Evolutionary conservation across 2,797 vertebrate genomes (phyloP).

Genomic region (Neostethus bicornis): DNA sequence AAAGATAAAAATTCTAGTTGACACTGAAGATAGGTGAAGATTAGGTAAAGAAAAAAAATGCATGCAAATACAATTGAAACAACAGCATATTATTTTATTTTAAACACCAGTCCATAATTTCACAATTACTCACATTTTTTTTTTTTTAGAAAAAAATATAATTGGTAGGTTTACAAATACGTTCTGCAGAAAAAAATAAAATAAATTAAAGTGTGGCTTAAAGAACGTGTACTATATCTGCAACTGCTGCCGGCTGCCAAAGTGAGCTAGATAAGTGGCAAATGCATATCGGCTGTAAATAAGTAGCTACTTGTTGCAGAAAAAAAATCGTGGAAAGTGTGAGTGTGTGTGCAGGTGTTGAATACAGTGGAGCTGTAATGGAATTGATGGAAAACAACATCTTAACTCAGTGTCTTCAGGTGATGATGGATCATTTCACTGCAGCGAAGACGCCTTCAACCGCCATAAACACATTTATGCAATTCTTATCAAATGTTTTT

Average conservation of each 20-base stretch:
- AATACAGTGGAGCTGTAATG: constrained; percentile 40
- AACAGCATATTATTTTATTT: constrained; percentile 24
- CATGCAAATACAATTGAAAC: too few species aligned
- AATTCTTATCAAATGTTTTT: background rate
- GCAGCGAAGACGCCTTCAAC: constrained; percentile 25
- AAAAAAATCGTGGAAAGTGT: constrained; percentile 37
- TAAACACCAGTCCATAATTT: constrained; percentile 29
- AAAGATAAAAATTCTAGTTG: too few species aligned
- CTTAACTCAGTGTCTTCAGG: constrained; percentile 17
- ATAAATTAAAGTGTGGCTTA: constrained; percentile 14
- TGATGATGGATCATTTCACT: background rate
- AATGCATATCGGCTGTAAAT: constrained; percentile 55
- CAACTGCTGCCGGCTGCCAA: constrained; percentile 18
- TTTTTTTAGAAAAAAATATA: too few species aligned
- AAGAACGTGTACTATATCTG: constrained; percentile 20
- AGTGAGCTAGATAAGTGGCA: constrained; percentile 34
- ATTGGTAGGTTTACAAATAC: constrained; percentile 22
- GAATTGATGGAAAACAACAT: constrained; percentile 32
- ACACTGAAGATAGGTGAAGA: too few species aligned
- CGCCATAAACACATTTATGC: constrained; percentile 11
- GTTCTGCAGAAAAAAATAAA: constrained; percentile 7
- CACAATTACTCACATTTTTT: constrained; percentile 30
- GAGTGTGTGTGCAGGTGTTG: constrained; percentile 21
- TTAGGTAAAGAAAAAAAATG: too few species aligned
- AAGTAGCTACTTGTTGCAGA: constrained; percentile 57